These are phyloP conservation scores for Pectinophora gossypiella DNA, from an alignment of 1,140 invertebrate species.

Conservation along the genomic window DNA sequence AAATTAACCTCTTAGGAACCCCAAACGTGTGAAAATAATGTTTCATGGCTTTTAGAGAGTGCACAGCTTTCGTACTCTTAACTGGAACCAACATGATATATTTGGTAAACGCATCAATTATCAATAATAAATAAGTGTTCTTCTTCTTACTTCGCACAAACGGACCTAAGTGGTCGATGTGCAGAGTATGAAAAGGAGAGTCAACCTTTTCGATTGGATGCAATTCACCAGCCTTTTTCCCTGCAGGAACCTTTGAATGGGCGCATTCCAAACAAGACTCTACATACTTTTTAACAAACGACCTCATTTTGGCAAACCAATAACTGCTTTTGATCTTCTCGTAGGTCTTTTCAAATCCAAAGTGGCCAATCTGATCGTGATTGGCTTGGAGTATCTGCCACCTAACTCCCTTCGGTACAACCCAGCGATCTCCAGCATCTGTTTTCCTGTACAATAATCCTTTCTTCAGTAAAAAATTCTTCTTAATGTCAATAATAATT, in stretches of 20 bases:
- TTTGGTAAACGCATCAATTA: conserved; percentile 36
- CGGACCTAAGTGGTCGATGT: conserved; percentile 15
- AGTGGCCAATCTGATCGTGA: conserved; percentile 28
- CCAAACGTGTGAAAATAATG: conserved; percentile 4
- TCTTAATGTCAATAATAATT: background rate
- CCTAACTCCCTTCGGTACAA: conserved; percentile 2
- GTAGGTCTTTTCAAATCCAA: conserved; percentile 21
- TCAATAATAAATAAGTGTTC: conserved; percentile 29
- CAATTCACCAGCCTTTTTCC: conserved; percentile 12
- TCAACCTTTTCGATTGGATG: conserved; percentile 15
- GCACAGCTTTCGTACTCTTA: background rate
- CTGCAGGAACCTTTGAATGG: background rate
- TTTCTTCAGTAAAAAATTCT: background rate
- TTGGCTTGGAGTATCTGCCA: conserved; percentile 9
- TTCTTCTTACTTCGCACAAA: conserved; percentile 10
- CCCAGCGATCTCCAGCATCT: conserved; percentile 1
- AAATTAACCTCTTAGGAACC: conserved; percentile 4
- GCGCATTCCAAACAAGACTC: conserved; percentile 12
- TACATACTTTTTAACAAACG: conserved; percentile 5
- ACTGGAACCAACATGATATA: conserved; percentile 5
- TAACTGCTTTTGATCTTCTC: conserved; percentile 19
- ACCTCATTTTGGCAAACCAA: conserved; percentile 17
- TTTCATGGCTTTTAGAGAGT: background rate
- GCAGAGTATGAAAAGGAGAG: conserved; percentile 11
- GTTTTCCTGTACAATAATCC: background rate